Conservation (phyloP, 2,888 invertebrate species). For the Phortica magna region DNA sequence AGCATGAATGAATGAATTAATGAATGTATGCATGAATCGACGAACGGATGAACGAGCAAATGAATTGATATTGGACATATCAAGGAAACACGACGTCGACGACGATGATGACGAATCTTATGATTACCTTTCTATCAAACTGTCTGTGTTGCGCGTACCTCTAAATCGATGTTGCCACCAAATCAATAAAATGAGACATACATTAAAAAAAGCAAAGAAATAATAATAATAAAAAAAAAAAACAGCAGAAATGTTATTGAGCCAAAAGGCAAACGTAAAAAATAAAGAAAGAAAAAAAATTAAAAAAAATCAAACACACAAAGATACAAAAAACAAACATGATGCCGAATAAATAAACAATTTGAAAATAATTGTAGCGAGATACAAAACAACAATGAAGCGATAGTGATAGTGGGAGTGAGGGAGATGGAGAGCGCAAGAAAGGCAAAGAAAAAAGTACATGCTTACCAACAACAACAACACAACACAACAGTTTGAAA, state of each 20-base stretch:
- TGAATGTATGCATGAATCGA: not conserved
- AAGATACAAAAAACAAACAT: not conserved
- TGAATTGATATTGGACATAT: not conserved
- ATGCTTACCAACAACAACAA: not conserved
- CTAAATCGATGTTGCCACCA: not conserved
- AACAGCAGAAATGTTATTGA: not conserved
- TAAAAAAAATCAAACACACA: not conserved
- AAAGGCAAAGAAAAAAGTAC: not conserved
- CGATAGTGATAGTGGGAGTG: no score
- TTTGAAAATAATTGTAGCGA: slow-evolving; percentile 4
- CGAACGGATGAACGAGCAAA: not conserved
- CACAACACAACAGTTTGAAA: not conserved
- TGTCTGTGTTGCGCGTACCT: not conserved
- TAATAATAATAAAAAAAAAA: not conserved
- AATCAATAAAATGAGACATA: not conserved
- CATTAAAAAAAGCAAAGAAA: not conserved
- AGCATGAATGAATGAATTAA: slow-evolving; percentile 6
- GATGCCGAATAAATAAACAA: not conserved
- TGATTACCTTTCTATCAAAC: not conserved
- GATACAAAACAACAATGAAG: not conserved
- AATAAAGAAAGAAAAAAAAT: not conserved
- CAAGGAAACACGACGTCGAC: not conserved
- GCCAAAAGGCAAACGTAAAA: not conserved
- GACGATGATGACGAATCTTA: no score
- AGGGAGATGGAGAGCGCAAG: no score